Percentiles rank a stretch among this genome's conserved stretches.
Evolutionary conservation across 2,113 vertebrate species (phyloP).

Genomic region (Syrmaticus mikado): DNA sequence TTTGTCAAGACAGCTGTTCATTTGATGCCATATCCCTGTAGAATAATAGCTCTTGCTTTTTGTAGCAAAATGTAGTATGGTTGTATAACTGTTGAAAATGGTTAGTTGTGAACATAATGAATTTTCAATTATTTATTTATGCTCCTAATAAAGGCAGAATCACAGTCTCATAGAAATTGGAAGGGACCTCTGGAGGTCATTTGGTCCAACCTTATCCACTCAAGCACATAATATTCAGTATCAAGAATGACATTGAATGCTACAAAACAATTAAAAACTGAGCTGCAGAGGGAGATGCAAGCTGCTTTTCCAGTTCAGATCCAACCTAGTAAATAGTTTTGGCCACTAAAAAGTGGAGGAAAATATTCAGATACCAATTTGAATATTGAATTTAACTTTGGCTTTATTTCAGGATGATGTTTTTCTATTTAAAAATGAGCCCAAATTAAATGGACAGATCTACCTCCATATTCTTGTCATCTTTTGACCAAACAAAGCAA

Average conservation of each 20-base stretch:
- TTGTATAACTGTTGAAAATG: neutral
- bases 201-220: neutral
- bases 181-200: neutral
- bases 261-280: neutral
- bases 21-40: neutral
- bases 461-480: neutral
- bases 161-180: neutral
- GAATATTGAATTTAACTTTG: neutral
- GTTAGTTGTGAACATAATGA: neutral
- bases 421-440: neutral
- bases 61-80: neutral
- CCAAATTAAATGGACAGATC: neutral
- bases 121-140: neutral
- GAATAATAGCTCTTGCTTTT: neutral
- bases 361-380: neutral
- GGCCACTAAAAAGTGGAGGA: neutral
- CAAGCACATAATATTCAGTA: neutral
- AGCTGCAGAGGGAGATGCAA: neutral
- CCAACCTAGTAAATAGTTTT: neutral
- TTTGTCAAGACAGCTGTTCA: neutral
- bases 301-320: neutral
- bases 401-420: neutral
- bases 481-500: neutral
- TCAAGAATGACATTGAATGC: neutral
- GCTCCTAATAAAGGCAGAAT: neutral